These are phyloP conservation scores for Ptychobarbus kaznakovi DNA, from an alignment of 2,797 vertebrate species.

Conservation along the genomic window DNA sequence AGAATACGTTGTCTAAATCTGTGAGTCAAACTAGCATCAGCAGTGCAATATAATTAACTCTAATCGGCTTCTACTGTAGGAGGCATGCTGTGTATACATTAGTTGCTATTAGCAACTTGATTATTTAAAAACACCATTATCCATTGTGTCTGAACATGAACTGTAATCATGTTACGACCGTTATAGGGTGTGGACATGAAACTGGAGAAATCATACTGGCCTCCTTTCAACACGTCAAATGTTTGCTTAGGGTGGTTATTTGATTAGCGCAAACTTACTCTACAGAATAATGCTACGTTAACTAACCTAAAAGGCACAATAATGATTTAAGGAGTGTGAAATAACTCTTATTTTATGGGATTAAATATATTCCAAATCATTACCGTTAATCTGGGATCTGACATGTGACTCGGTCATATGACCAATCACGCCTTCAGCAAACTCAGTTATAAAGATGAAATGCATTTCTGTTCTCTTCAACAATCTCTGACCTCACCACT, in stretches of 20 bases:
- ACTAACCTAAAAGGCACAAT: not conserved
- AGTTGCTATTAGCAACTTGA: slow-evolving; percentile 31
- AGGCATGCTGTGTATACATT: not conserved
- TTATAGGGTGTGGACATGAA: slow-evolving; percentile 40
- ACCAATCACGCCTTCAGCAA: not conserved
- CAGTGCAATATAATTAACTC: not conserved
- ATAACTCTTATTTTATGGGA: not conserved
- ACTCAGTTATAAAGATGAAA: not conserved
- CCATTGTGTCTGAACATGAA: slow-evolving; percentile 19
- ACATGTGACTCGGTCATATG: not conserved
- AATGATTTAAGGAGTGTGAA: not conserved
- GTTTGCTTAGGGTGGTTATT: slow-evolving; percentile 33
- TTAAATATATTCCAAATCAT: not conserved
- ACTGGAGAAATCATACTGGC: slow-evolving; percentile 9
- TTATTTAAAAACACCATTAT: slow-evolving; percentile 14
- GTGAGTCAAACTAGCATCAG: not conserved
- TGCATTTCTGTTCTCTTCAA: not conserved
- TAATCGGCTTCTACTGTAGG: not conserved
- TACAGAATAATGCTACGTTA: slow-evolving; percentile 4
- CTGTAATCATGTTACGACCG: slow-evolving; percentile 7
- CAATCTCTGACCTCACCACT: not conserved
- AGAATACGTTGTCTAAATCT: not conserved
- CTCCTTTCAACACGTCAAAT: slow-evolving; percentile 8
- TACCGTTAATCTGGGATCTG: not conserved
- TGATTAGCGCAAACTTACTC: not conserved